Evolutionary conservation across 2,113 vertebrate species (phyloP), one percentile per base, ranked within the genome.

Genomic region (Hemibagrus wyckioides): DNA sequence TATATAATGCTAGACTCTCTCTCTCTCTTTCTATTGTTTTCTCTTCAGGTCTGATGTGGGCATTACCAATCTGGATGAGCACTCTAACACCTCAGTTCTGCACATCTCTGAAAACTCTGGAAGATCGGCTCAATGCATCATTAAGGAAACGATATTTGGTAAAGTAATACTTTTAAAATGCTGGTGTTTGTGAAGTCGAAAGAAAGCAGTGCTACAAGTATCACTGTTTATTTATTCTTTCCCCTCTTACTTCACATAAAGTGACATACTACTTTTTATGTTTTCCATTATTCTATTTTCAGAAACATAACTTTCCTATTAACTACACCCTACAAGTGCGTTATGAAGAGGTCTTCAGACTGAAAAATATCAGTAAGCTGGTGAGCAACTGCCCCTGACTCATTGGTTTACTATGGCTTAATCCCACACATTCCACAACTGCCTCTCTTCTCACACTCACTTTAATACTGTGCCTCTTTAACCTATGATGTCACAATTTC

Each of bases 251-350:
- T 36, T 23, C 23, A 15, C 52, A 82, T 6, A 36, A 52, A 65
- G 25, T 52, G 28, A 23, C 44, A 19, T 11, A 11, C 28, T 80
- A 36, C n/a, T 65, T 86, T 21, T 23, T 36, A 44, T 52, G 9
- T 23, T 79, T 44, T 57, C 5, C 14, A 52, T 52, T 80, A 44
- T 63, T 36, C 9, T 59, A 5, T 87, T 87, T 87, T 48, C 92
- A 96, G 95, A 95, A 93, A 82, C 93, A 94, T 85, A 93, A 96
- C 90, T 95, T 96, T 67, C 95, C 95, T 56, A 94, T 96, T n/a
- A 93, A 94, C 88, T 96, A 95, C 88, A 94, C 93, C 85, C 92
- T 96, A 56, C 91, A 69, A 54, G 92, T 96, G 87, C 94, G 92
- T 67, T 90, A 90, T 6, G 89, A 93, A 63, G 95, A 96, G 90